Evolutionary conservation across 2,113 vertebrate species (phyloP).

Genomic region (Pseudopipra pipra): DNA sequence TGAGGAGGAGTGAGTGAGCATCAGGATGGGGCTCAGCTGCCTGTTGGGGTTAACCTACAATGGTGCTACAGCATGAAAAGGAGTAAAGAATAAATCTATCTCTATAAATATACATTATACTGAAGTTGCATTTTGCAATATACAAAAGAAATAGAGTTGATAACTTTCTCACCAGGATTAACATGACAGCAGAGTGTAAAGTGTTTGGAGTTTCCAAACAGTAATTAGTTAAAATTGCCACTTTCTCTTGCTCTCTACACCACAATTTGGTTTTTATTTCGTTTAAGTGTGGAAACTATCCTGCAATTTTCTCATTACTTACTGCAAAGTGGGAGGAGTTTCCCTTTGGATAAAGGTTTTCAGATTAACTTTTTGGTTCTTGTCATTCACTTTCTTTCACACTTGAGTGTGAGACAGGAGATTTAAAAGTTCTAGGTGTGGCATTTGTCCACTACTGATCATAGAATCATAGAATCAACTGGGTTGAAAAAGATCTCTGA

Average conservation of each 20-base stretch:
- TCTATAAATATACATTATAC: neutral
- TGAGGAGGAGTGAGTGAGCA: rapidly evolving
- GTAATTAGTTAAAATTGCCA: neutral
- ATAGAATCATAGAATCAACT: too few relatives aligned
- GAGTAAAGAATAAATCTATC: neutral
- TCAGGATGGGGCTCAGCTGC: neutral
- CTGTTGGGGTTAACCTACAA: neutral
- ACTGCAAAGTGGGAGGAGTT: neutral
- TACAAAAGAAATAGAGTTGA: neutral
- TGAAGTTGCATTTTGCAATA: neutral
- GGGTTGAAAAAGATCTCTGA: too few relatives aligned
- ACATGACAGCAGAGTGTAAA: neutral
- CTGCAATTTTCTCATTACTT: neutral
- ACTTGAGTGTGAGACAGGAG: neutral
- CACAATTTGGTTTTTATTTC: neutral
- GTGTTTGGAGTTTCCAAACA: neutral
- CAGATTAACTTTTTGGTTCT: neutral
- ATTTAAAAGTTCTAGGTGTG: neutral
- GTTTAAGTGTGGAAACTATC: neutral
- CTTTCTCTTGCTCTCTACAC: neutral
- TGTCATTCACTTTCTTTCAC: neutral
- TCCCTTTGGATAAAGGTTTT: neutral
- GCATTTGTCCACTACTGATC: neutral
- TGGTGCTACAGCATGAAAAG: neutral
- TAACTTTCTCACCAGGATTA: neutral